phyloP scores from a whole-genome alignment of 2,797 vertebrate genomes.

The Sebastes nivosus region DNA sequence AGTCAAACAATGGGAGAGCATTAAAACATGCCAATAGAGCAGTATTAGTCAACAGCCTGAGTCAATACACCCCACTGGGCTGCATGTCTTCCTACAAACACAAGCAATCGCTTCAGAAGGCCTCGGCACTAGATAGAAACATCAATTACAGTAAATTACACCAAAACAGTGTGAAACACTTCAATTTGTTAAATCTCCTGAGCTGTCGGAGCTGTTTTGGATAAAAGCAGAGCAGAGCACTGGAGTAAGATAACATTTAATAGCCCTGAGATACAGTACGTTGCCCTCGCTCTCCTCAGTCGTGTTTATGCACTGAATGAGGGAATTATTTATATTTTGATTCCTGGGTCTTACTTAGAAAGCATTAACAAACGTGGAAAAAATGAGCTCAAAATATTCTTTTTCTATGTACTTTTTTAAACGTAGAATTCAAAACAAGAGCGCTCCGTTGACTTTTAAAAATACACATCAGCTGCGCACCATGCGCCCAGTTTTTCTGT shows the following conservation, averaged over 20 bases:
- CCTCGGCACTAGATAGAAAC: constrained; percentile 71
- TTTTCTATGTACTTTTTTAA: constrained; percentile 43
- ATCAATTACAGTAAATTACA: constrained; percentile 82
- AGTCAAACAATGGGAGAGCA: constrained; percentile 75
- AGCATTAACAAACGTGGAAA: constrained; percentile 51
- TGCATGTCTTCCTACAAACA: constrained; percentile 76
- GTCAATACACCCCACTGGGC: constrained; percentile 80
- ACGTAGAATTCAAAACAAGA: constrained; percentile 44
- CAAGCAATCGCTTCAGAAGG: constrained; percentile 76
- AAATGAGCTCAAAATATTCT: constrained; percentile 57
- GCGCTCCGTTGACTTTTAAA: constrained; percentile 60
- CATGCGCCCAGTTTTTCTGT: constrained; percentile 31
- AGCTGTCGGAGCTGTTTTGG: constrained; percentile 68
- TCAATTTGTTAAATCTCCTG: constrained; percentile 76
- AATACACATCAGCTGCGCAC: constrained; percentile 48
- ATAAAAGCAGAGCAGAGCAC: constrained; percentile 67
- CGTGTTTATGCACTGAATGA: constrained; percentile 54
- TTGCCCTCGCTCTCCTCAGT: constrained; percentile 48
- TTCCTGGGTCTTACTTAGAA: constrained; percentile 53
- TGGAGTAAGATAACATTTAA: constrained; percentile 66
- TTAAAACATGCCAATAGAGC: constrained; percentile 77
- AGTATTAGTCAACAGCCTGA: constrained; percentile 74
- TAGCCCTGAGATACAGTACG: constrained; percentile 63
- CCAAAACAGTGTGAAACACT: constrained; percentile 78
- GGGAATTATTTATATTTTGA: constrained; percentile 62